phyloP scores from a whole-genome alignment of 2,113 vertebrate species.

The Gulo gulo region DNA sequence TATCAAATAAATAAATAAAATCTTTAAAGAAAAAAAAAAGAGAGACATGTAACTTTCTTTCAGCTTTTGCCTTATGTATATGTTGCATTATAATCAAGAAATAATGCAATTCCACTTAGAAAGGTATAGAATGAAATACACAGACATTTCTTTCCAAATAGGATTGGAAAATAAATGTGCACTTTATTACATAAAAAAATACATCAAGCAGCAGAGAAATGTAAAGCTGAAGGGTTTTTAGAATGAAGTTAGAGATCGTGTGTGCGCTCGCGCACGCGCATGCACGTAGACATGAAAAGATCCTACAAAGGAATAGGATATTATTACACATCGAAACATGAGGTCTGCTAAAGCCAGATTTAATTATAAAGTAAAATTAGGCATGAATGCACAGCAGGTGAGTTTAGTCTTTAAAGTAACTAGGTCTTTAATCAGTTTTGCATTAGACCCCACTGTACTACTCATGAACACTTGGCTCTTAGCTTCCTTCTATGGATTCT shows the following conservation, averaged over 20 bases:
- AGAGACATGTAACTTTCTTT: neutral
- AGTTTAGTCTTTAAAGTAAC: neutral
- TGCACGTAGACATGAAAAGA: neutral
- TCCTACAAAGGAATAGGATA: neutral
- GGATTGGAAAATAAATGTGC: neutral
- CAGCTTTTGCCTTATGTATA: neutral
- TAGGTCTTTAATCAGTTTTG: neutral
- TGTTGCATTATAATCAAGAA: neutral
- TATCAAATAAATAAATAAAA: no score
- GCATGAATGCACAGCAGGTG: neutral
- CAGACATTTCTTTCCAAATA: neutral
- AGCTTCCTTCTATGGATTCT: neutral
- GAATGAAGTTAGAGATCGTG: neutral
- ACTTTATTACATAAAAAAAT: neutral
- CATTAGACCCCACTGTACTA: neutral
- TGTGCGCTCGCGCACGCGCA: fast-evolving
- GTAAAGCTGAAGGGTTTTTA: neutral
- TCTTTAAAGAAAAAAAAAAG: neutral
- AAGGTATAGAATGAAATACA: neutral
- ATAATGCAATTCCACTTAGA: neutral
- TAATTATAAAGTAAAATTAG: conserved; percentile 22
- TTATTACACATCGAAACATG: neutral
- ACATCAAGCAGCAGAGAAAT: neutral
- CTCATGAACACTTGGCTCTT: neutral
- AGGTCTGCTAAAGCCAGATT: neutral